Evolutionary conservation across 2,113 vertebrate genomes (phyloP), one percentile per base, ranked within the genome.

Genomic region (Nesogale talazaci): DNA sequence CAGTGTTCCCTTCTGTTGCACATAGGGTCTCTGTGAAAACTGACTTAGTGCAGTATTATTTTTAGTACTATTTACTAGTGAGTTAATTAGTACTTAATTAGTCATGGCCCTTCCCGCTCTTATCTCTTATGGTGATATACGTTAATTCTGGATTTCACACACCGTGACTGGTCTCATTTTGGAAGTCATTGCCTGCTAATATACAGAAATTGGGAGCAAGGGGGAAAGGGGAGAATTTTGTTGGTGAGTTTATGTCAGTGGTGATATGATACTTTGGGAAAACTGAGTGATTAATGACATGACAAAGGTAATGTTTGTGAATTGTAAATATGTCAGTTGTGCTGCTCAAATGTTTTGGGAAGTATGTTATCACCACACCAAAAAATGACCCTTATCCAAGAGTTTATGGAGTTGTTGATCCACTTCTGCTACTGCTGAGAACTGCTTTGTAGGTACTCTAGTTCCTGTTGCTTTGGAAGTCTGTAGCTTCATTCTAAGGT

Each of bases 381-480:
- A 77, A 17, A 7, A 31, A 16, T 82, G 88, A 74, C 52, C 56
- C 74, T 42, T 84, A 75, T 86, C 90, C 77, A 82, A 22, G 67
- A n/a, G 29, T 70, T 19, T 15, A 16, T 86, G 82, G 23, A 59
- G 6, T 52, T 86, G 67, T 57, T 89, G 72, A 52, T 88, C 17
- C 63, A 29, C 52, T 46, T 93, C 84, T 93, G 8, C 42, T 20
- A 12, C 36, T 83, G 3, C 42, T 67, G 63, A 86, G 56, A 86
- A 42, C 86, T 83, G 74, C 12, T 90, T 86, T 94, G 67, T 67
- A 91, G 27, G n/a, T 79, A 19, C 78, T 94, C 69, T 23, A 1
- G n/a, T n/a, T 80, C 81, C 82, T 89, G 77, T 82, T 52, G 46
- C 82, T 92, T 86, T 89, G 63, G 31, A 75, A 40, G 91, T 85